Evolutionary conservation across 1,140 invertebrate genomes (phyloP), one percentile per base, ranked within the genome.

Genomic region (Drosophila virilis): DNA sequence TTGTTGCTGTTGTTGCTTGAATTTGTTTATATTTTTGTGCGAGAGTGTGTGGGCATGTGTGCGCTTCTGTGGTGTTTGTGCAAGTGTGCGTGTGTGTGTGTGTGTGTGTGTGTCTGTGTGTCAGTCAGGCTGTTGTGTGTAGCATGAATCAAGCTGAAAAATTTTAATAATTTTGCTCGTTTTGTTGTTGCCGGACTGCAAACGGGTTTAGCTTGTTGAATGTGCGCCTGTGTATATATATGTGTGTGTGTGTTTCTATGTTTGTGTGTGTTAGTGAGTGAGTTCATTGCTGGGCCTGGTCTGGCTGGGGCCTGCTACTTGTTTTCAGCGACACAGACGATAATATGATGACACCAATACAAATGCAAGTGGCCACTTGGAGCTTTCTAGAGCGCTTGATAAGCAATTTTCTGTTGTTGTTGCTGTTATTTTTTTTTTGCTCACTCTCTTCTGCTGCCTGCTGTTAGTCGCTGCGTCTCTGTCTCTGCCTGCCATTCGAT

Each of bases 151-250:
- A 88, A 88, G 85, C 78, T 84, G 22, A 78, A 77, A 88, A 88
- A 74, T 89, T 88, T 88, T 89, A 89, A 89, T 88, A 89, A 89
- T 89, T 89, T 83, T 82, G 72, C 81, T 73, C 80, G 68, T 68
- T 74, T 69, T 80, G 66, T 80, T 69, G 52, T 55, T 55, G 37
- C n/a, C 28, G 33, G 67, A 74, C 67, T 67, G 61, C 52, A 89
- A 89, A 89, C 84, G 68, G 84, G 84, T 89, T 89, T 89, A 70
- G 84, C 84, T 89, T 84, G 84, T 88, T 88, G 84, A 82, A 67
- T 77, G 35, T 61, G 57, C 10, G 32, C 17, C 6, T 42, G 38
- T 58, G 33, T 9, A 7, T 40, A 8, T 45, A 40, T 48, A n/a
- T 32, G 22, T 38, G 9, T 33, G 42, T 68, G 32, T 50, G 35